phyloP scores from a whole-genome alignment of 2,797 vertebrate genomes.

The Discoglossus pictus region DNA sequence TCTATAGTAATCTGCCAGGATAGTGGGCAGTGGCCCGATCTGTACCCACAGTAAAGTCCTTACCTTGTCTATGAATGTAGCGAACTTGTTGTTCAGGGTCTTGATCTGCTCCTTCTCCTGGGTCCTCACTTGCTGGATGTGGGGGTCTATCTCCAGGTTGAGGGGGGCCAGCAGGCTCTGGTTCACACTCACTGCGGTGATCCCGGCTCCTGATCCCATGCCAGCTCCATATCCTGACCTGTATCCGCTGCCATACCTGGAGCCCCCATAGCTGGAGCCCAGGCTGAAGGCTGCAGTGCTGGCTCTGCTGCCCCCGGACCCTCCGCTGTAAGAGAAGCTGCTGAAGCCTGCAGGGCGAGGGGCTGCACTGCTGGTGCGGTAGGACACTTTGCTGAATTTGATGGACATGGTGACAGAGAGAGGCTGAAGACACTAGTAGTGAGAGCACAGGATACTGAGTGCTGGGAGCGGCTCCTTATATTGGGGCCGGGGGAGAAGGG shows the following conservation, averaged over 20 bases:
- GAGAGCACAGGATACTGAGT: too few species aligned
- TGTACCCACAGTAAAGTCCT: too few species aligned
- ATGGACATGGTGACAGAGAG: slow-evolving; percentile 41
- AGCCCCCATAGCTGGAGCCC: slow-evolving; percentile 66
- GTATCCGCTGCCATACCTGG: slow-evolving; percentile 54
- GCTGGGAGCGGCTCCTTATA: too few species aligned
- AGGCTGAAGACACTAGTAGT: too few species aligned
- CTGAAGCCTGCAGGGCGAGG: slow-evolving; percentile 71
- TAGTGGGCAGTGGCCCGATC: too few species aligned
- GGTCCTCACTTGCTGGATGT: slow-evolving; percentile 83
- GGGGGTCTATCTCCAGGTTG: slow-evolving; percentile 82
- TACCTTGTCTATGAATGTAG: slow-evolving; percentile 95
- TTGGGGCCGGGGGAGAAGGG: background rate
- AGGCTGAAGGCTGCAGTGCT: slow-evolving; percentile 65
- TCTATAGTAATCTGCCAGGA: background rate
- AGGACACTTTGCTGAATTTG: slow-evolving; percentile 49
- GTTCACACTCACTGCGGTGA: slow-evolving; percentile 82
- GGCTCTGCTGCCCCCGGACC: slow-evolving; percentile 58
- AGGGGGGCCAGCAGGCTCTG: slow-evolving; percentile 84
- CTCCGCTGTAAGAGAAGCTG: slow-evolving; percentile 74
- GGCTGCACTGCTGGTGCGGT: slow-evolving; percentile 51
- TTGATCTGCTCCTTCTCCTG: slow-evolving; percentile 98
- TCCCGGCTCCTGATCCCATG: slow-evolving; percentile 53
- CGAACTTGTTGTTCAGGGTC: slow-evolving; percentile 94
- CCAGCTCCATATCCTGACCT: slow-evolving; percentile 19